Percentiles rank a stretch among this genome's conserved stretches.
These are phyloP conservation scores for Gastracanthus pulcherrimus DNA, from an alignment of 2,888 invertebrate genomes.

Conservation along the genomic window DNA sequence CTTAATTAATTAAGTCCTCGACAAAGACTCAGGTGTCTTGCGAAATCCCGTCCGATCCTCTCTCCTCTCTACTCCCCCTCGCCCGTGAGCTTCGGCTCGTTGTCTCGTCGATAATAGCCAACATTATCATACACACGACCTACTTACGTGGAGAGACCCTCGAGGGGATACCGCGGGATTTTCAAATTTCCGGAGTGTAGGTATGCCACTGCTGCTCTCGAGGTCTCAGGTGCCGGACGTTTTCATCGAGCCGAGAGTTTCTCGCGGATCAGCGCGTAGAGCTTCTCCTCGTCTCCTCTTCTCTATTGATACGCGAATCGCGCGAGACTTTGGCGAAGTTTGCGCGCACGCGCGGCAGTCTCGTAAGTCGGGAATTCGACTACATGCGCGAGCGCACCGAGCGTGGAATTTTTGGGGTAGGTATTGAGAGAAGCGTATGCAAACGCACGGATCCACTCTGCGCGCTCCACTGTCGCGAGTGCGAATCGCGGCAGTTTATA, in stretches of 20 bases:
- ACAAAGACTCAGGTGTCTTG: slow-evolving; percentile 75
- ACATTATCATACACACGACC: slow-evolving; percentile 77
- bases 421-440: slow-evolving; percentile 45
- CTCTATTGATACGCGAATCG: slow-evolving; percentile 61
- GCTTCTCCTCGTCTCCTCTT: slow-evolving; percentile 22
- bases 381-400: too few species aligned
- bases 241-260: slow-evolving; percentile 9
- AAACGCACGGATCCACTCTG: slow-evolving; percentile 52
- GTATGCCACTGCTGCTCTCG: too few species aligned
- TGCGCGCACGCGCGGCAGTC: not conserved
- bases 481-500: not conserved
- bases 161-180: slow-evolving; percentile 49
- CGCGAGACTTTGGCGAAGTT: slow-evolving; percentile 18
- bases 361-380: slow-evolving; percentile 54
- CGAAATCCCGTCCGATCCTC: slow-evolving; percentile 67
- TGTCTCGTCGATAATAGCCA: slow-evolving; percentile 71
- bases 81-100: not conserved
- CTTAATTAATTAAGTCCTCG: slow-evolving; percentile 76
- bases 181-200: slow-evolving; percentile 21
- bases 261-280: not conserved
- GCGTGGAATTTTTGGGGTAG: slow-evolving; percentile 21
- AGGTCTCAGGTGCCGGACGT: slow-evolving; percentile 53
- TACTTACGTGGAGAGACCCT: slow-evolving; percentile 71
- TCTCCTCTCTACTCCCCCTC: too few species aligned
- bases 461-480: not conserved